A percentile compares a stretch with the other conserved stretches of the same genome.
Evolutionary conservation across 2,113 vertebrate species (phyloP).

Genomic region (Cochlearius cochlearius): DNA sequence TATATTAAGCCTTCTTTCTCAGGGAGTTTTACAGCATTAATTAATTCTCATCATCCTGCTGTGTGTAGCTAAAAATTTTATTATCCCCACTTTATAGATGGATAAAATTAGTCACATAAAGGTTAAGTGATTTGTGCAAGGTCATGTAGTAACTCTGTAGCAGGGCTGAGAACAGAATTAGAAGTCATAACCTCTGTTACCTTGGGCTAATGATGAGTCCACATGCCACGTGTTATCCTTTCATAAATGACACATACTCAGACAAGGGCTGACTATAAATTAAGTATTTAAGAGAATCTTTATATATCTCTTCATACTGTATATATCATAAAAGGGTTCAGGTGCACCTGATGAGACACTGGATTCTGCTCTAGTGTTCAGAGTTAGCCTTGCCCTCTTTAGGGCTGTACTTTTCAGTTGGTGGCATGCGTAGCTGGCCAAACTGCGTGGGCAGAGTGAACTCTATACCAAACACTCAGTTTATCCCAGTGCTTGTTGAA

Average conservation of each 20-base stretch:
- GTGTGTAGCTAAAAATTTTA: constrained; percentile 43
- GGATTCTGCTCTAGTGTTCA: not conserved
- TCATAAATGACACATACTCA: not conserved
- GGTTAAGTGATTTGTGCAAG: constrained; percentile 54
- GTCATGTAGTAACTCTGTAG: constrained; percentile 36
- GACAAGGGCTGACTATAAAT: not conserved
- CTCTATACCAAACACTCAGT: not conserved
- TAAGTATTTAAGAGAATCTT: constrained; percentile 10
- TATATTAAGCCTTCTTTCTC: not conserved
- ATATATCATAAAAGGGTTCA: not conserved
- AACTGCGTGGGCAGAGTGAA: not conserved
- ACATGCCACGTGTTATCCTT: not conserved
- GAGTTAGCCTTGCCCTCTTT: not conserved
- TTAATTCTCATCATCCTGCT: constrained; percentile 46
- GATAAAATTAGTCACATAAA: constrained; percentile 57
- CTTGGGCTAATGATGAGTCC: constrained; percentile 17
- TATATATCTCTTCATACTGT: not conserved
- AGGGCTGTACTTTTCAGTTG: not conserved
- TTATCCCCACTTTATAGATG: constrained; percentile 7
- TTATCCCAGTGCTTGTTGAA: not conserved
- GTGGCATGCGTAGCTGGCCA: not conserved
- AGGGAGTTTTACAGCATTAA: constrained; percentile 29
- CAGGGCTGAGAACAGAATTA: constrained; percentile 29
- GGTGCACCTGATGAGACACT: not conserved
- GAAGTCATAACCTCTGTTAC: constrained; percentile 27